Evolutionary conservation across 2,888 invertebrate species (phyloP), one percentile per base, ranked within the genome.

Genomic region (Cephus pygmeus): DNA sequence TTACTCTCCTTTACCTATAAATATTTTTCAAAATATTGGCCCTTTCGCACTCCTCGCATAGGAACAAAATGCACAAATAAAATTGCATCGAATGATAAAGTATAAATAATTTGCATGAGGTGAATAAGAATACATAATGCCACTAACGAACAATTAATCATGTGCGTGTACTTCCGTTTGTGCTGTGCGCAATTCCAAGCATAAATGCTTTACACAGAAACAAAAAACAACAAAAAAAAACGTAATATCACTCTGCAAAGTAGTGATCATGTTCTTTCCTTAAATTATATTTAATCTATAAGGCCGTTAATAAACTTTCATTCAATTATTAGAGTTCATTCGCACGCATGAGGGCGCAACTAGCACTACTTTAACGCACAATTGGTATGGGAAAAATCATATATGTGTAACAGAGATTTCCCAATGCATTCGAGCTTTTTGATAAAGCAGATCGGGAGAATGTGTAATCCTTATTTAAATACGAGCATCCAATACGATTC

Each of bases 211-310:
- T 56, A 23, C 9, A 56, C 6, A 31, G 76, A 23, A 31, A 69
- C 71, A 34, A 68, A 36, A 76, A 74, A 40, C 36, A 73, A 78
- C 0, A 12, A 12, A 56, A 73, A 68, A 34, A 75, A 73, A 71
- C 9, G 30, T 56, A 75, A 73, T 56, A 75, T 73, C 75, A 40
- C 69, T 79, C 23, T 30, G 73, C 56, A 31, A 34, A 76, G 76
- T 56, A 73, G 31, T 56, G 31, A 23, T 40, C 23, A 33, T 40
- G 73, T 69, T 11, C 12, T 35, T 73, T 76, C 69, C 33, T 15
- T 34, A 23, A 56, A 23, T 23, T 23, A 23, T 23, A 23, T 56
- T 56, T 56, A 56, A 56, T 56, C 9, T 23, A 56, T 56, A 23
- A 56, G 23, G 23, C 56, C 9, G 56, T 23, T 56, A 56, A 56